Percentiles rank a stretch among this genome's conserved stretches.
Conservation (phyloP, 64 coral and sea anemone genomes). For the Platygyra sinensis region DNA sequence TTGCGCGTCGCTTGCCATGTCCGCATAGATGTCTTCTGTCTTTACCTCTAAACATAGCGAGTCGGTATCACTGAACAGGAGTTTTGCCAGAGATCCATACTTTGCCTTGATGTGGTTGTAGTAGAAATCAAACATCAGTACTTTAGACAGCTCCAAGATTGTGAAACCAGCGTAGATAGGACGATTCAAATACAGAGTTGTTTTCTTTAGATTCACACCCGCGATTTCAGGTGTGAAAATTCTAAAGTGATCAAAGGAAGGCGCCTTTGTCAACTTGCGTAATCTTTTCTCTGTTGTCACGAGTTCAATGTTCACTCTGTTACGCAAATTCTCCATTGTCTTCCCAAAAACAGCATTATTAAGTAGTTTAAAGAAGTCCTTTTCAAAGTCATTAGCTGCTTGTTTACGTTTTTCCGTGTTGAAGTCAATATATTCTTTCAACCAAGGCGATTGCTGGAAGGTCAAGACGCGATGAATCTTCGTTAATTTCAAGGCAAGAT, state of each 20-base stretch:
- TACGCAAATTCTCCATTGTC: conserved; percentile 24
- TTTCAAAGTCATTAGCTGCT: conserved; percentile 27
- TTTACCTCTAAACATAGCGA: background rate
- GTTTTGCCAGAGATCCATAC: background rate
- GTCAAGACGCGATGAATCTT: no score
- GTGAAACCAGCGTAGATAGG: conserved; percentile 16
- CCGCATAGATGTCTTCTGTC: conserved; percentile 40
- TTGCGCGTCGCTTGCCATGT: background rate
- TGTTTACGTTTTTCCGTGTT: conserved; percentile 18
- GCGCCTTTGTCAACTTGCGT: no score
- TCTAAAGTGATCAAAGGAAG: background rate
- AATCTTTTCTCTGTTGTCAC: background rate
- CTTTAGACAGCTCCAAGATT: conserved; percentile 34
- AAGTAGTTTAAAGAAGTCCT: conserved; percentile 3
- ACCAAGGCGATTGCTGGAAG: no score
- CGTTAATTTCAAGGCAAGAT: no score
- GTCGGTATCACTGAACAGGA: conserved; percentile 36
- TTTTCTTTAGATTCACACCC: background rate
- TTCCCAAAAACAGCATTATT: conserved; percentile 34
- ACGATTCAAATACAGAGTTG: background rate
- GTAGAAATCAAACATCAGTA: conserved; percentile 41
- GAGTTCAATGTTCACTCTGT: conserved; percentile 16
- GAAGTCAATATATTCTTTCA: background rate
- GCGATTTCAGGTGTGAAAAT: background rate
- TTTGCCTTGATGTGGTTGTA: conserved; percentile 19